Evolutionary conservation across 1,140 invertebrate species (phyloP), one percentile per base, ranked within the genome.

Genomic region (Eupristina koningsbergeri): DNA sequence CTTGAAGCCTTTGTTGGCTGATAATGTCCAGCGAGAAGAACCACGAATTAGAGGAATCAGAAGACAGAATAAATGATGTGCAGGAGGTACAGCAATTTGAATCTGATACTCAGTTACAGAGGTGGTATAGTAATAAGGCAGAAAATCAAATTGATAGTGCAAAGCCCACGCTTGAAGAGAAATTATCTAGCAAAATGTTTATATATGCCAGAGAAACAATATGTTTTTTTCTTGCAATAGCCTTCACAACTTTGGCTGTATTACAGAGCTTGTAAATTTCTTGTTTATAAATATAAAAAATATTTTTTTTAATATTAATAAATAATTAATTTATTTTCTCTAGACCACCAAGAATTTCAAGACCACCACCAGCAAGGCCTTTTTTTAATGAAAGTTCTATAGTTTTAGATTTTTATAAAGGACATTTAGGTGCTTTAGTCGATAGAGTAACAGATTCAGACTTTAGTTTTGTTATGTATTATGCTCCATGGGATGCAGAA

Each of bases 401-500:
- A 50, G 93, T 97, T 9, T 93, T 93, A 58, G 96, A 97, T 91
- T 96, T 94, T 93, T 96, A 96, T 87, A 93, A 93, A 86, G 96
- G 96, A 15, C 93, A 96, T 86, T 90, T 97, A 39, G 92, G 91
- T 80, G 91, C 92, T 74, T 94, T 95, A 61, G 93, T 96, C 9
- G 92, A 94, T 45, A 88, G 92, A 80, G 93, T 95, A 2, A 92
- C 93, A 2, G 89, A 93, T 81, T 93, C 93, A 11, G 96, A 97
- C 90, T 91, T 96, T 22, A 94, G 95, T 76, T 96, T 97, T 93
- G 94, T 97, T 53, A 96, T 97, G 96, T 97, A 96, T 89, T 98
- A 98, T 93, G 96, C 97, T 22, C 96, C 97, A 0, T 98, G 97
- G 97, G 96, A 97, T 94, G 95, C 96, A 0, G 95, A 96, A 87